These are phyloP conservation scores for Nasua narica DNA, from an alignment of 2,797 vertebrate genomes.

Conservation along the genomic window DNA sequence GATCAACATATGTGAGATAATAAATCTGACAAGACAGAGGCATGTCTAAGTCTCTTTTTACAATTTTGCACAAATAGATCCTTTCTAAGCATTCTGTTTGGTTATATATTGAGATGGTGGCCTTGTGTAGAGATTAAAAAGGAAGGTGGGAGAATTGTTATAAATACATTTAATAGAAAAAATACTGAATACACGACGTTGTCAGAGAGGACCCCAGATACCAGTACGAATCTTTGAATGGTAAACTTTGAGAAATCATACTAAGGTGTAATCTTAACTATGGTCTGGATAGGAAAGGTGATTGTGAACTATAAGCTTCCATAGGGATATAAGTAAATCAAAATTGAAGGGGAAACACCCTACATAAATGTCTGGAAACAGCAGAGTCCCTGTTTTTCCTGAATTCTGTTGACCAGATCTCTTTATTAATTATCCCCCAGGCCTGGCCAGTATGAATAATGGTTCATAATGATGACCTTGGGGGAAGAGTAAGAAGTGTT, in stretches of 20 bases:
- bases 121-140: background rate
- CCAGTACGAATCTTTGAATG: background rate
- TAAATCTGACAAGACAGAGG: background rate
- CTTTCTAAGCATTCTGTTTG: background rate
- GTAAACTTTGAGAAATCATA: background rate
- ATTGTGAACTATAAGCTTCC: background rate
- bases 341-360: conserved; percentile 46
- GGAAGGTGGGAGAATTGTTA: background rate
- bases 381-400: conserved; percentile 63
- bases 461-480: conserved; percentile 59
- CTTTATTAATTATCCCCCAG: conserved; percentile 60
- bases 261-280: background rate
- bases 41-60: background rate
- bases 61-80: background rate
- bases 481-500: conserved; percentile 43
- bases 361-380: conserved; percentile 54
- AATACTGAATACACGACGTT: background rate
- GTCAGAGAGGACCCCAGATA: background rate
- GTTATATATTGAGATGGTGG: background rate
- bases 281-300: conserved; percentile 3
- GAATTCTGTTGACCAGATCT: conserved; percentile 60
- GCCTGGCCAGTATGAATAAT: conserved; percentile 42
- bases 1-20: background rate
- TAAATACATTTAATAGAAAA: background rate
- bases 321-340: conserved; percentile 36